Conservation (phyloP, 2,888 invertebrate genomes). For the Erpobdella octoculata region DNA sequence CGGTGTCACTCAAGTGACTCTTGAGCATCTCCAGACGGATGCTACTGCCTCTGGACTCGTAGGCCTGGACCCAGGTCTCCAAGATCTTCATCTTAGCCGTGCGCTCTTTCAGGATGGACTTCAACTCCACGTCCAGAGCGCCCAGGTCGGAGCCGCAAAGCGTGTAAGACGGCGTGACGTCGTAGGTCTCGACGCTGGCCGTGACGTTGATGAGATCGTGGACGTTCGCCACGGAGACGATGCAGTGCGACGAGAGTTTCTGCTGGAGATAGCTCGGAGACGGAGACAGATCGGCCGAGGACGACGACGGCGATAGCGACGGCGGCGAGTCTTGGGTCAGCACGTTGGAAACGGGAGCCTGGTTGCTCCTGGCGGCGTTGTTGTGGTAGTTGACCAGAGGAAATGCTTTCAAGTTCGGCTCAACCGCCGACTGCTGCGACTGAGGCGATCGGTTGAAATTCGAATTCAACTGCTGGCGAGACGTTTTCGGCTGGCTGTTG, state of each 20-base stretch:
- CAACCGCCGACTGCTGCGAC: neutral
- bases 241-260: neutral
- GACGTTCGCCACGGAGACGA: constrained; percentile 7
- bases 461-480: neutral
- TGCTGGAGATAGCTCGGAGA: too few relatives aligned
- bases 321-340: neutral
- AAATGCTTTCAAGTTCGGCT: neutral
- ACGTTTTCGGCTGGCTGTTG: constrained; percentile 5
- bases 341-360: neutral
- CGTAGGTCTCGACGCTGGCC: neutral
- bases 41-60: constrained; percentile 13
- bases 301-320: neutral
- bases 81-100: neutral
- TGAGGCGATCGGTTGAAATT: neutral
- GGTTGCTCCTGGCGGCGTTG: neutral
- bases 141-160: constrained; percentile 16
- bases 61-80: constrained; percentile 18
- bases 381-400: neutral
- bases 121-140: constrained; percentile 12
- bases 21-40: constrained; percentile 10
- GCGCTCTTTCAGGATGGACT: neutral
- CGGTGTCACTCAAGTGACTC: neutral
- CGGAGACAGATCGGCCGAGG: neutral
- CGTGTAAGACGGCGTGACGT: constrained; percentile 11
- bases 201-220: constrained; percentile 5